Evolutionary conservation across 2,888 invertebrate species (phyloP), one percentile per base, ranked within the genome.

Genomic region (Drosophila atripex): DNA sequence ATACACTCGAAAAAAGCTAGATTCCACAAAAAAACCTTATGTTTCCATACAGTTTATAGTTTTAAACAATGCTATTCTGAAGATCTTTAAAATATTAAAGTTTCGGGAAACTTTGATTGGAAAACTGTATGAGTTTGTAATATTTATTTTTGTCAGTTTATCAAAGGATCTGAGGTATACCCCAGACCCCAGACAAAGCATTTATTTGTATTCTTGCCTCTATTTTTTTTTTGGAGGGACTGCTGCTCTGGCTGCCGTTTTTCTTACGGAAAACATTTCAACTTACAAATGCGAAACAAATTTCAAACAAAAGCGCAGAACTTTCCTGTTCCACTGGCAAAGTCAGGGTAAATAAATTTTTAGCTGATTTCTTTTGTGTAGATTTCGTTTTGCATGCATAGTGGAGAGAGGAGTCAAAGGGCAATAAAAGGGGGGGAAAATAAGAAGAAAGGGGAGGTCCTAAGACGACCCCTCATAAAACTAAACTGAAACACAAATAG

Each of bases 271-370:
- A 86, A 78, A 76, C 87, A 87, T 87, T 87, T 85, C 82, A 80
- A 76, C 87, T 78, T 82, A 87, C 87, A 82, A 82, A 82, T 87
- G 76, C 86, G 85, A 88, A 85, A 84, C 84, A 88, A 85, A 86
- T 85, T 86, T 88, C 80, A 86, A 85, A 88, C 84, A 85, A 85
- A 84, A 86, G 78, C 86, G 82, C 71, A 87, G 78, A 73, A 85
- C 74, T 85, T 87, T 68, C 55, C 59, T 39, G 54, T 39, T 53
- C 57, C 51, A 41, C 50, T 47, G 58, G 60, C 61, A 52, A 60
- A 54, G 59, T 57, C 68, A 75, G 69, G 69, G 59, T 59, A 83
- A 87, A 86, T 86, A 83, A 43, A 88, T 86, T 86, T 80, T 83
- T 73, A 83, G 84, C 88, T 80, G 80, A 77, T 86, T 86, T 88